phyloP scores from a whole-genome alignment of 2,113 vertebrate species.

The Saccopteryx leptura region DNA sequence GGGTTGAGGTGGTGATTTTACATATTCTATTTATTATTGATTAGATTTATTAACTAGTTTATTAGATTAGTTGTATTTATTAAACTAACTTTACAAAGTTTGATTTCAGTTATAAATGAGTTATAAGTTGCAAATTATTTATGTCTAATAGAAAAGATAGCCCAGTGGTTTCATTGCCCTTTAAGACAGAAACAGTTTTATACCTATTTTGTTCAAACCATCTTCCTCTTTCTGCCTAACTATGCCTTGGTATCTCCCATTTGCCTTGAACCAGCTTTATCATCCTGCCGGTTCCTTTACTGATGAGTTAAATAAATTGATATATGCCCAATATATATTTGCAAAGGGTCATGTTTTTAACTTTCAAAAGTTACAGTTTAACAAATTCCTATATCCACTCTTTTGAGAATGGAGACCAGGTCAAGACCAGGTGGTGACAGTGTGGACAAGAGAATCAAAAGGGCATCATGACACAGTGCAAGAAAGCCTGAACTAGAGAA shows the following conservation, averaged over 20 bases:
- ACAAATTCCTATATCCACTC: neutral
- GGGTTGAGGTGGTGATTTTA: neutral
- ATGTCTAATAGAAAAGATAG: neutral
- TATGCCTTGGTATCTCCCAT: neutral
- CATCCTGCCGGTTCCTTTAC: neutral
- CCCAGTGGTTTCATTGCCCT: neutral
- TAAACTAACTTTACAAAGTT: neutral
- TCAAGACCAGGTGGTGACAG: neutral
- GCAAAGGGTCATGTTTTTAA: neutral
- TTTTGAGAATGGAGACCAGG: neutral
- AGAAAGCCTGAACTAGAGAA: neutral
- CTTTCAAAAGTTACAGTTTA: neutral
- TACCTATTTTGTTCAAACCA: neutral
- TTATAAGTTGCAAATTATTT: neutral
- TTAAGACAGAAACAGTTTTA: neutral
- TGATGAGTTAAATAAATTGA: neutral
- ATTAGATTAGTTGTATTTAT: neutral
- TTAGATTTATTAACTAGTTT: neutral
- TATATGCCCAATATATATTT: neutral
- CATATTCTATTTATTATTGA: neutral
- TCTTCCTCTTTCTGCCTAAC: neutral
- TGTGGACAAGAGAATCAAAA: neutral
- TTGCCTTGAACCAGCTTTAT: neutral
- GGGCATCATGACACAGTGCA: no score
- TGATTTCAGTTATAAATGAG: neutral